Base-by-base conservation (phyloP, 2,113 vertebrate species). In the Ursus arctos region DNA sequence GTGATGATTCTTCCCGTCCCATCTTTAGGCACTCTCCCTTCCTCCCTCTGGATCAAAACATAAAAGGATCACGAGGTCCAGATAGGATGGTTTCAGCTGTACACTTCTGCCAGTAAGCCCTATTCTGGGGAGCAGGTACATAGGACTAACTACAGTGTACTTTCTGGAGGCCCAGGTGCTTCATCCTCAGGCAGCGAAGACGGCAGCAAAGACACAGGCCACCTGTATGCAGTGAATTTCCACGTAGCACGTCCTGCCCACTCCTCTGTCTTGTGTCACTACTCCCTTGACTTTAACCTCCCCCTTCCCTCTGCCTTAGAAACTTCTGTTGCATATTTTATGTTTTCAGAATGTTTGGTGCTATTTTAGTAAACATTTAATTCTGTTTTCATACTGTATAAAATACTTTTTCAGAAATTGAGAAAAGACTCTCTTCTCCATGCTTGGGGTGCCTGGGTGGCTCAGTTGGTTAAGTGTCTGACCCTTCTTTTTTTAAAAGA, bases 351-450 rank as follows among this genome's bases (percentile, higher is more conserved):
- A 82, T 81, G 33, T 24, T 59, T 31, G 57, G 36, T 96, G 77
- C 77, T 96, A 82, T 90, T 90, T 90, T 97, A 94, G 67, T 67
- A 94, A 89, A 51, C 24, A 61, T 71, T 91, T 95, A 61, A 43
- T 82, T 96, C 24, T 80, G 3, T 91, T 96, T 97, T 84, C 51
- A 47, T 87, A 74, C 24, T 51, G 22, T 88, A 85, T 76, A 88
- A 94, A 53, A 53, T 80, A 57, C 15, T 91, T 91, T 85, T 83
- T 94, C 51, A 69, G 19, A 67, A 92, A 91, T 51, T 90, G 72
- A 19, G 40, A 63, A 71, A 43, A 81, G 65, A 92, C 65, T 87
- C 53, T 88, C n/a, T 57, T 87, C 53, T 88, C n/a, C 84, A 8
- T 74, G 24, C 22, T 81, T 71, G 67, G 67, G 33, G 31, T 36